Evolutionary conservation across 2,797 vertebrate species (phyloP).

Genomic region (Darevskia nairensis): DNA sequence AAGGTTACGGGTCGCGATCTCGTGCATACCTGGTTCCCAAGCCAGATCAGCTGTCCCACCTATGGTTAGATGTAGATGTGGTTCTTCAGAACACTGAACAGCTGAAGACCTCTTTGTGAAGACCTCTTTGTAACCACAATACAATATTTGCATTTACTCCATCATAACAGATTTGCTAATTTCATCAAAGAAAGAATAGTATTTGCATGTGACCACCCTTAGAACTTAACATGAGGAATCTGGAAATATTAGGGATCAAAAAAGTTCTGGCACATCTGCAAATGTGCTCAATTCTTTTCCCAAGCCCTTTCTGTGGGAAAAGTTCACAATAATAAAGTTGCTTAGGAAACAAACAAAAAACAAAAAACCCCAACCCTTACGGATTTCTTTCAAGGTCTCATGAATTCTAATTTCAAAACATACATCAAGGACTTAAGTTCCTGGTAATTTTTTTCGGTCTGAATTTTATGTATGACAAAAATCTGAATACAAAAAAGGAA

Average conservation of each 20-base stretch:
- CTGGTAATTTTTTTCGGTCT: neutral
- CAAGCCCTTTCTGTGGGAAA: slow-evolving; percentile 76
- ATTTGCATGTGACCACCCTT: slow-evolving; percentile 5
- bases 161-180: neutral
- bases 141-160: neutral
- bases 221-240: slow-evolving; percentile 17
- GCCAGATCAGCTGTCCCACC: no score
- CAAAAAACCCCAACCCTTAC: slow-evolving; percentile 4
- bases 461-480: slow-evolving; percentile 45
- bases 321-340: slow-evolving; percentile 44
- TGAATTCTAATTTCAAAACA: slow-evolving; percentile 52
- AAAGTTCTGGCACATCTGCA: slow-evolving; percentile 37
- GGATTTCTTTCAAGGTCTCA: slow-evolving; percentile 53
- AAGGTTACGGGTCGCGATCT: no score
- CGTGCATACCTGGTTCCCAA: no score
- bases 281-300: slow-evolving; percentile 65
- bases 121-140: neutral
- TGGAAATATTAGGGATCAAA: slow-evolving; percentile 44
- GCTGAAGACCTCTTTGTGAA: neutral
- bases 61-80: neutral
- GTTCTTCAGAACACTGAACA: slow-evolving; percentile 22
- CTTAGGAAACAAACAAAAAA: slow-evolving; percentile 45
- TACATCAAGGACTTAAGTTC: slow-evolving; percentile 39
- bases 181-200: slow-evolving; percentile 15
- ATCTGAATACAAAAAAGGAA: neutral